Percentiles rank a stretch among this genome's conserved stretches.
These are phyloP conservation scores for Stenopsyche tienmushanensis DNA, from an alignment of 1,140 invertebrate genomes.

Conservation along the genomic window DNA sequence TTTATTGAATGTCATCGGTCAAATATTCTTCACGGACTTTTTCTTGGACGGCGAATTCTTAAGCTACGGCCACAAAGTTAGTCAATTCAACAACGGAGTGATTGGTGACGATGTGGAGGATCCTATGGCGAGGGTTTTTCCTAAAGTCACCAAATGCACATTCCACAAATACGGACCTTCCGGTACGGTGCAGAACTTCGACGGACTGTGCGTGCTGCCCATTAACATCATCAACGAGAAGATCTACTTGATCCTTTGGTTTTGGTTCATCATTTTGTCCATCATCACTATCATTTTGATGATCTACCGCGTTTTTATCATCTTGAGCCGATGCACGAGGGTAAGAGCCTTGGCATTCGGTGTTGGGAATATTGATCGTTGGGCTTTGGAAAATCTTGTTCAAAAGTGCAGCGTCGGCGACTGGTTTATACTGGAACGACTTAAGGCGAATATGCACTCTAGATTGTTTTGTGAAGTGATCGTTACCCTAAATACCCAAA, in stretches of 20 bases:
- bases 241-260: conserved; percentile 88
- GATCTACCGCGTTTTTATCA: conserved; percentile 61
- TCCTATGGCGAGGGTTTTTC: conserved; percentile 85
- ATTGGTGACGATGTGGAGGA: conserved; percentile 82
- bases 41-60: conserved; percentile 87
- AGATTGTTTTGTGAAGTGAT: too few relatives aligned
- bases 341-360: too few relatives aligned
- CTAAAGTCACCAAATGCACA: conserved; percentile 88
- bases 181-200: conserved; percentile 84
- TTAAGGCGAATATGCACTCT: not conserved
- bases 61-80: conserved; percentile 80
- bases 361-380: too few relatives aligned
- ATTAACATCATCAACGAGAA: conserved; percentile 90
- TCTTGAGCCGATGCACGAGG: not conserved
- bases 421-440: not conserved
- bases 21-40: conserved; percentile 90
- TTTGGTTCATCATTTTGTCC: conserved; percentile 79
- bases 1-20: conserved; percentile 85
- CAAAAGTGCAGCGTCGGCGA: not conserved
- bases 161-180: conserved; percentile 92
- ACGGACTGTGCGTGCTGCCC: conserved; percentile 86
- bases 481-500: too few relatives aligned
- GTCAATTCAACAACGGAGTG: conserved; percentile 82
- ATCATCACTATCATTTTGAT: conserved; percentile 77
- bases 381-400: too few relatives aligned